Evolutionary conservation across 1,140 invertebrate species (phyloP).

Genomic region (Hypothenemus hampei): DNA sequence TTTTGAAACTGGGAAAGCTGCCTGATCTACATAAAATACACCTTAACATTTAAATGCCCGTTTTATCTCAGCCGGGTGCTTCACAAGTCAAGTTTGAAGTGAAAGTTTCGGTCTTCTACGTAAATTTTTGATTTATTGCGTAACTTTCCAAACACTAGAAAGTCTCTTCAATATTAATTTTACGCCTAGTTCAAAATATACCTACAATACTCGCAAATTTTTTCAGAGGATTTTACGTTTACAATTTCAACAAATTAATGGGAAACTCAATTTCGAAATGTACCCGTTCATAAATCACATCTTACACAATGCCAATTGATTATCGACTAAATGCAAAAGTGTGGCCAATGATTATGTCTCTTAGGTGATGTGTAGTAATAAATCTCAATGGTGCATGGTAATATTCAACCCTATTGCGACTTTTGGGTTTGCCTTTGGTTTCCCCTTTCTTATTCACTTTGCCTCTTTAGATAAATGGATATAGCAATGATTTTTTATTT

Average conservation of each 20-base stretch:
- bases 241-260: too few species aligned
- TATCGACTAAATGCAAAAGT: not conserved
- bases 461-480: not conserved
- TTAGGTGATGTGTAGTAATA: not conserved
- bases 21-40: slow-evolving; percentile 10
- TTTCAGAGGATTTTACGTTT: too few species aligned
- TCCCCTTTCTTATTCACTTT: not conserved
- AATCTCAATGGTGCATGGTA: too few species aligned
- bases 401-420: too few species aligned
- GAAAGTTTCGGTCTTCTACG: slow-evolving; percentile 24
- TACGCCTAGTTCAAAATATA: too few species aligned
- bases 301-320: not conserved
- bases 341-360: not conserved
- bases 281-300: too few species aligned
- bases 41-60: slow-evolving; percentile 17
- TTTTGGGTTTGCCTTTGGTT: not conserved
- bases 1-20: slow-evolving; percentile 2
- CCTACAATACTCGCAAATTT: too few species aligned
- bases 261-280: too few species aligned
- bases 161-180: slow-evolving; percentile 5
- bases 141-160: slow-evolving; percentile 19
- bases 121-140: slow-evolving; percentile 27
- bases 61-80: slow-evolving; percentile 19
- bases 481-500: too few species aligned
- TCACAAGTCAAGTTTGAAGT: slow-evolving; percentile 14